Base-by-base conservation (phyloP, 2,797 vertebrate genomes). In the Cirrhinus molitorella region DNA sequence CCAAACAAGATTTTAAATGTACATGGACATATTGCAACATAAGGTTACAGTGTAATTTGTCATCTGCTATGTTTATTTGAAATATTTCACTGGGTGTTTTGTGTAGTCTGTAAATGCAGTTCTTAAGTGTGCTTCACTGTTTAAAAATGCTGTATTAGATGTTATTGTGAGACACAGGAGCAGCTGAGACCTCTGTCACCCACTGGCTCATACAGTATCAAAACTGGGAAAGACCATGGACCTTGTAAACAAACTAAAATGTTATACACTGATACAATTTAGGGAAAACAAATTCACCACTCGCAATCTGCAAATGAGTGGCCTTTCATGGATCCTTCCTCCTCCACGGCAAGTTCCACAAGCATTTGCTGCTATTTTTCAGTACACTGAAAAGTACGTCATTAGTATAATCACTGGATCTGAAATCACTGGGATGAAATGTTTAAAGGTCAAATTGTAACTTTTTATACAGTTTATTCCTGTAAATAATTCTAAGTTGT, bases 1-100 rank as follows among this genome's bases (percentile, higher is more conserved):
- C 89, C 23, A 55, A 7, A 65, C 75, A 79, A 67, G 85, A 49
- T 59, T 85, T 49, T 81, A 75, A 74, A 86, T 23, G 34, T 51
- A 51, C 76, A 66, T 45, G 34, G 66, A 55, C 61, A 74, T 53
- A 61, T 75, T 66, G 37, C 55, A 73, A 3, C 80, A 65, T 53
- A 71, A 80, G 25, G 13, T 17, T 79, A 70, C 43, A 61, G 63
- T 80, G 19, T 28, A 67, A 61, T 49, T 63, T 59, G 31, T 74
- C 23, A 55, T 82, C 71, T 78, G 21, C 55, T 63, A 51, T 25
- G 4, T 71, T 76, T 53, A 25, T 51, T 23, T 79, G 61, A 47
- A 31, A 14, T 82, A 71, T 65, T 61, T 63, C 79, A 81, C 45
- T 78, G 49, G n/a, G 43, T 71, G 31, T 49, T 79, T 7, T n/a